Evolutionary conservation across 2,888 invertebrate genomes (phyloP), one percentile per base, ranked within the genome.

Genomic region (Adineta ricciae): DNA sequence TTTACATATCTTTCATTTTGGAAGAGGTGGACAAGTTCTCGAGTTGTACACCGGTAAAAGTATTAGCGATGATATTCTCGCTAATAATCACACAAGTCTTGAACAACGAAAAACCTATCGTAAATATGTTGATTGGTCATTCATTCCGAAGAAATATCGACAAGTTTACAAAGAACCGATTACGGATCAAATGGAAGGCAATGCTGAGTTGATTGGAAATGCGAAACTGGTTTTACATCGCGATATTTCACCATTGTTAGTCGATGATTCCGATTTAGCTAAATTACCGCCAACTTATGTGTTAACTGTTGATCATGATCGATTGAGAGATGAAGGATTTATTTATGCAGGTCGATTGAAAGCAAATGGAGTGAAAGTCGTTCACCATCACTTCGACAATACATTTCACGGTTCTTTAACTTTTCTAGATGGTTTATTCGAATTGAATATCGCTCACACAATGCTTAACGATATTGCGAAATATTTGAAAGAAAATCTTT

Each of bases 291-390:
- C 85, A 41, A 85, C 56, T 11, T 27, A 83, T 32, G 49, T 85
- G 9, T 46, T 85, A 14, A 85, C 85, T 27, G 56, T 72, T 73
- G 85, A 56, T 36, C 49, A 78, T 19, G 85, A 85, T 27, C 83
- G 83, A 36, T 9, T 85, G 2, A 83, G 85, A 83, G 85, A 85
- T 72, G 85, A 85, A n/a, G 85, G 52, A 21, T 85, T 85, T 50
- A 85, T 85, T 27, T 83, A 56, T 50, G 85, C 85, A 5, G 46
- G 19, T 19, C 78, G 85, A 11, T 49, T 85, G 24, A 56, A 72
- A 64, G 16, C 83, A 54, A 46, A 9, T 85, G 38, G 50, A 72
- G 0, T 83, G 83, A 72, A 85, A 49, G 21, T 46, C 83, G 24
- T 54, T 56, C 85, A 85, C n/a, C 46, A 83, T 54, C 85, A 85